Evolutionary conservation across 53 echinoderm and acorn worm genomes (phyloP).

Genomic region (Stichopus horrens): DNA sequence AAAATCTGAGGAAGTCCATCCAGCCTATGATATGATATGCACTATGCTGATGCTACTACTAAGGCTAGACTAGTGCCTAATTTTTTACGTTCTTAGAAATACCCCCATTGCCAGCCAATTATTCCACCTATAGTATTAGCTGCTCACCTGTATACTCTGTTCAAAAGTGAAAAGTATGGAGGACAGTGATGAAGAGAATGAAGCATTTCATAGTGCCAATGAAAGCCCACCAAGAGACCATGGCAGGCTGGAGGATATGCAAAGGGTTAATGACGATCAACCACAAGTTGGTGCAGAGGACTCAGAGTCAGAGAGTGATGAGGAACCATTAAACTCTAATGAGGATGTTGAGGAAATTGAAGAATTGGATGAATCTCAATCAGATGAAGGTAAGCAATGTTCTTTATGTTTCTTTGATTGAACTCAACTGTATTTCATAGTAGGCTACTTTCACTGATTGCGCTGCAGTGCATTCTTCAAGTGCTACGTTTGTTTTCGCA

Average conservation of each 20-base stretch:
- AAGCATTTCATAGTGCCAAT: neutral
- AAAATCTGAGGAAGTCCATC: too few species aligned
- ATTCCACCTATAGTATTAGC: too few species aligned
- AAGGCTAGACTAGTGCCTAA: too few species aligned
- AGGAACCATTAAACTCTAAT: neutral
- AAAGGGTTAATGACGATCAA: slow-evolving; percentile 50
- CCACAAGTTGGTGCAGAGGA: slow-evolving; percentile 8
- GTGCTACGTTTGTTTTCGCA: too few species aligned
- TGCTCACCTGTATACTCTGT: neutral
- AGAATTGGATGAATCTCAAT: slow-evolving; percentile 1
- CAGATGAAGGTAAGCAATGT: neutral
- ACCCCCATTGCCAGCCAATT: too few species aligned
- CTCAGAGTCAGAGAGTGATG: slow-evolving; percentile 33
- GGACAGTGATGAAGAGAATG: slow-evolving; percentile 10
- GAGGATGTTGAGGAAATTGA: slow-evolving; percentile 3
- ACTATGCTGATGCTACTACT: too few species aligned
- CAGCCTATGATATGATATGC: too few species aligned
- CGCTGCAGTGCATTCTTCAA: too few species aligned
- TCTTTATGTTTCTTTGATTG: too few species aligned
- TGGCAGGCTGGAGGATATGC: neutral
- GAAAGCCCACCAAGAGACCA: neutral
- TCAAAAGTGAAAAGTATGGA: neutral
- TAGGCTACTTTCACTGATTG: too few species aligned
- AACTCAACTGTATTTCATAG: too few species aligned
- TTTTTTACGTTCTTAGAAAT: too few species aligned